Base-by-base conservation (phyloP, 2,797 vertebrate genomes). In the Anguilla anguilla region DNA sequence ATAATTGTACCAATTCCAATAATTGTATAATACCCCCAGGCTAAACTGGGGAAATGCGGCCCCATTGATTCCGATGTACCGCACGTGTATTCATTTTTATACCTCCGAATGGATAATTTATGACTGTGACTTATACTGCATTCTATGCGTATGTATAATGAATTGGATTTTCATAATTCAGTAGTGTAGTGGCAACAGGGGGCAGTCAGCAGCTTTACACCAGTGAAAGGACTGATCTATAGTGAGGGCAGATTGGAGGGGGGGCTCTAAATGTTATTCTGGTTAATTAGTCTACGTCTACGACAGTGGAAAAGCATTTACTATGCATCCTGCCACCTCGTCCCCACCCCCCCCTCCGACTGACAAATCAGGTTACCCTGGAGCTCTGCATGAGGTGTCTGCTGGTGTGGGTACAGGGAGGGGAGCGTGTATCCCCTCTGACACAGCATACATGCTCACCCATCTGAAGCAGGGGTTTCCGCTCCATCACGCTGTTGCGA, bases 241-340 rank as follows among this genome's bases (percentile, higher is more conserved):
- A 43, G 57, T 69, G 81, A 64, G 81, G n/a, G 61, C 61, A 55
- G 46, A 15, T 72, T 15, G 15, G 13, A 6, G 74, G 35, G 25
- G 74, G 13, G 74, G 35, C 31, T 59, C 49, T 84, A 51, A 22
- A 22, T 87, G 64, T 53, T 87, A 31, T 39, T 74, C 64, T 55
- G 28, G 39, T 87, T 87, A 87, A 87, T 84, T 25, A 46, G 59
- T 61, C 10, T 17, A 67, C 86, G 57, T 69, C n/a, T n/a, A n/a
- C n/a, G 86, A 51, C 25, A 22, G 1, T 69, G 79, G 81, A 83
- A 59, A 67, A 83, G 35, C 57, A 69, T 87, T 59, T 49, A 28
- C n/a, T 72, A 19, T 87, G 43, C 19, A 74, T 84, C 61, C 64
- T 72, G 82, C 22, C 7, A 11, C n/a, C 28, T 17, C 49, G 0